phyloP scores from a whole-genome alignment of 1,140 invertebrate genomes.

The Saccostrea glomerata region DNA sequence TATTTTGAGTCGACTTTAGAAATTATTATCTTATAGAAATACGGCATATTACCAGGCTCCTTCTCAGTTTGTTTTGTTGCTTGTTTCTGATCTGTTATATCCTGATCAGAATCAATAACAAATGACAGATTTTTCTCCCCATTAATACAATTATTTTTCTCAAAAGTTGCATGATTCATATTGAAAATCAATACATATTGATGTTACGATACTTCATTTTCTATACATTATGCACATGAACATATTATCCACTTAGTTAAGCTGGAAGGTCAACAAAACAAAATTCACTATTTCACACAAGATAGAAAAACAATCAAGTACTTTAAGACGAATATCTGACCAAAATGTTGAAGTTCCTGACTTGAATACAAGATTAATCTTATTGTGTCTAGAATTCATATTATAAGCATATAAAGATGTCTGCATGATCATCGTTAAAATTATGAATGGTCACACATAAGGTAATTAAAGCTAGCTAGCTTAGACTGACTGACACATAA shows the following conservation, averaged over 20 bases:
- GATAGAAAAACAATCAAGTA: no score
- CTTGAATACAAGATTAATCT: background rate
- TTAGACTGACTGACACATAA: no score
- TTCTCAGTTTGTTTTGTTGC: background rate
- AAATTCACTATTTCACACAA: no score
- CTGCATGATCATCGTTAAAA: background rate
- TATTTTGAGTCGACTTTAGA: no score
- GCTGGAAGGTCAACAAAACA: no score
- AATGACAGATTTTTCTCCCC: background rate
- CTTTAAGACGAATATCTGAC: no score
- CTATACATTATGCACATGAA: background rate
- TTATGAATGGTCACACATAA: background rate
- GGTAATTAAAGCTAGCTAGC: no score
- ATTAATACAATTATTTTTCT: background rate
- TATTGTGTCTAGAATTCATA: background rate
- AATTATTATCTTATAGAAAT: background rate
- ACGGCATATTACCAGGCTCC: background rate
- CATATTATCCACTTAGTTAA: background rate
- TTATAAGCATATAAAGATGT: background rate
- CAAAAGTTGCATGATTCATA: background rate
- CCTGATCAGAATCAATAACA: slow-evolving; percentile 12
- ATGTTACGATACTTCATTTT: background rate
- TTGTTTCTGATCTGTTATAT: background rate
- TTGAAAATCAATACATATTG: background rate
- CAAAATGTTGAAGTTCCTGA: background rate